These are phyloP conservation scores for Sebastes kiyomatsui DNA, from an alignment of 2,797 vertebrate genomes.

Conservation along the genomic window DNA sequence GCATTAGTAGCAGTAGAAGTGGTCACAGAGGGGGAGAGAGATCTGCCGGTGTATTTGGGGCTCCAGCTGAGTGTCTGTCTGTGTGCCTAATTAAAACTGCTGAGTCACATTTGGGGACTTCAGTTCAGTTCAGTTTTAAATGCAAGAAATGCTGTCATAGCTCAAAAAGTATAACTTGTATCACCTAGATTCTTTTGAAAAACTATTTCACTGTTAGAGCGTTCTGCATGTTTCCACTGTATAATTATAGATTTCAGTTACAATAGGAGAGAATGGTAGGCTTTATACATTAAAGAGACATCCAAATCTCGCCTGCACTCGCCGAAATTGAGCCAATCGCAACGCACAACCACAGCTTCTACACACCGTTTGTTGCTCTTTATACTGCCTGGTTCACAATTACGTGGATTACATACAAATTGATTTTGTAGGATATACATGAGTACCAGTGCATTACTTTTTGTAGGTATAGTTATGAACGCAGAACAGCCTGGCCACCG, in stretches of 20 bases:
- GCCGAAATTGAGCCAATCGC: no score
- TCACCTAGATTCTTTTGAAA: neutral
- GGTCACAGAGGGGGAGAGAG: conserved; percentile 26
- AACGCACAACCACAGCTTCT: no score
- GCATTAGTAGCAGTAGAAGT: conserved; percentile 42
- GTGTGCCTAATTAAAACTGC: conserved; percentile 58
- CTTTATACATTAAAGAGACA: neutral
- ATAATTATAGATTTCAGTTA: neutral
- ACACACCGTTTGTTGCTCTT: no score
- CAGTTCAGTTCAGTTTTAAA: neutral
- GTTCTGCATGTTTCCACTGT: neutral
- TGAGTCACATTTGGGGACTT: conserved; percentile 46
- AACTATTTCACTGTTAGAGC: neutral
- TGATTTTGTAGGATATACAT: no score
- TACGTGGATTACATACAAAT: no score
- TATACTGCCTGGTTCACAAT: no score
- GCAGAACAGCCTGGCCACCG: no score
- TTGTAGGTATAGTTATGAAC: no score
- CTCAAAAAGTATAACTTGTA: neutral
- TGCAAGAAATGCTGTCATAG: conserved; percentile 9
- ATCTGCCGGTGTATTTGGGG: conserved; percentile 10
- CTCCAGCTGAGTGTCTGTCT: conserved; percentile 46
- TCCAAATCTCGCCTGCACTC: no score
- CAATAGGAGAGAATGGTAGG: neutral
- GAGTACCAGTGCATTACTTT: no score